phyloP scores from a whole-genome alignment of 2,888 invertebrate genomes.

The Aphrophora alni region DNA sequence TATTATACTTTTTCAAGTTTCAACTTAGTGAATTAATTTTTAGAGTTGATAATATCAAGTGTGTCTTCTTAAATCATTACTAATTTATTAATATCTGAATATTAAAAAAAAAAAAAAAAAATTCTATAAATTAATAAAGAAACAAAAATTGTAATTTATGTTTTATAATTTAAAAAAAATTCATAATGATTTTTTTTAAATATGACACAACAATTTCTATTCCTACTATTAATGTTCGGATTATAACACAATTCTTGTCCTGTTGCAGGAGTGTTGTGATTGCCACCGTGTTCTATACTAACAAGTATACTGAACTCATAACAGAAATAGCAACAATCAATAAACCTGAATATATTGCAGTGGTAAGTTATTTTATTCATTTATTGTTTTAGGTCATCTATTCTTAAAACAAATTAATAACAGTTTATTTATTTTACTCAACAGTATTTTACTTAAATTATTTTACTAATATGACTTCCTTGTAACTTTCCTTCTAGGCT shows the following conservation, averaged over 20 bases:
- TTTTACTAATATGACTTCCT: background rate
- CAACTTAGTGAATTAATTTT: too few relatives aligned
- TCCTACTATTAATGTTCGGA: background rate
- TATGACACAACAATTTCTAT: too few relatives aligned
- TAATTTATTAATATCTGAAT: too few relatives aligned
- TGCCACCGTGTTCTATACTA: conserved; percentile 72
- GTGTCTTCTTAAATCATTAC: too few relatives aligned
- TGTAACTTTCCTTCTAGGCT: conserved; percentile 63
- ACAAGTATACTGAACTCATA: conserved; percentile 58
- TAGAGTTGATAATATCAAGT: too few relatives aligned
- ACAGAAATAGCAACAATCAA: conserved; percentile 18
- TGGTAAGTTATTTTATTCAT: conserved; percentile 21
- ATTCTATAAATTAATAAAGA: too few relatives aligned
- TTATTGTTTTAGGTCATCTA: background rate
- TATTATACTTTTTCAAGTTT: too few relatives aligned
- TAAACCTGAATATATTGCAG: conserved; percentile 33
- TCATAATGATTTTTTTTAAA: too few relatives aligned
- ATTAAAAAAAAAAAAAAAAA: too few relatives aligned
- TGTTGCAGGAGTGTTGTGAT: conserved; percentile 71
- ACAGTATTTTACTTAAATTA: background rate
- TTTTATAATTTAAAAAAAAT: too few relatives aligned
- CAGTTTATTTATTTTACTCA: background rate
- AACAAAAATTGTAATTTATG: too few relatives aligned
- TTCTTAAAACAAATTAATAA: too few relatives aligned
- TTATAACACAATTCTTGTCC: background rate